Evolutionary conservation across 2,113 vertebrate genomes (phyloP).

Genomic region (Atherinomorus stipes): DNA sequence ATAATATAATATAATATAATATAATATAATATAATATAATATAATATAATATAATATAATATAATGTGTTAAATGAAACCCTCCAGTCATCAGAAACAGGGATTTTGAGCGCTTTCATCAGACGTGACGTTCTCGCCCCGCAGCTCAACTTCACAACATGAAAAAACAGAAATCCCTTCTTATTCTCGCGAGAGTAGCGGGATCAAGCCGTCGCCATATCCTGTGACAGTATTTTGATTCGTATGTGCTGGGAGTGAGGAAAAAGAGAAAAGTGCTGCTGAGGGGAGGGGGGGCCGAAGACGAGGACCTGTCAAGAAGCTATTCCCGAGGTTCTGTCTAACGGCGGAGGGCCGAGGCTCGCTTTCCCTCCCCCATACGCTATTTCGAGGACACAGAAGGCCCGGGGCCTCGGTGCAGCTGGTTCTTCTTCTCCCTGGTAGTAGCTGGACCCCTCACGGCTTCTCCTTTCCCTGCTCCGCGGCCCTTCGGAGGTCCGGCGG

Average conservation of each 20-base stretch:
- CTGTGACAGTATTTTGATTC: conserved; percentile 93
- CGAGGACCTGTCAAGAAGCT: conserved; percentile 79
- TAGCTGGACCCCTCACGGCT: conserved; percentile 67
- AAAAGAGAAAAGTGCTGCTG: conserved; percentile 78
- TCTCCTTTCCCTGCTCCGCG: conserved; percentile 73
- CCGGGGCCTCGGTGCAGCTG: conserved; percentile 76
- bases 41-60: too few species aligned
- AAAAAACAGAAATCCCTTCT: conserved; percentile 23
- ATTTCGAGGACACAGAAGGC: conserved; percentile 76
- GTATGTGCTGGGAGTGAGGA: conserved; percentile 84
- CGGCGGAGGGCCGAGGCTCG: conserved; percentile 60
- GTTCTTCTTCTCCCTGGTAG: conserved; percentile 62
- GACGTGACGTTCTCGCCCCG: conserved; percentile 31
- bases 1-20: too few species aligned
- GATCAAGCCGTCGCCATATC: conserved; percentile 90
- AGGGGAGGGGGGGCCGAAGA: conserved; percentile 74
- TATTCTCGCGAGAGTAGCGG: conserved; percentile 86
- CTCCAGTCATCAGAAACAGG: neutral
- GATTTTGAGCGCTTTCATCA: too few species aligned
- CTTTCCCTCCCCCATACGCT: conserved; percentile 62
- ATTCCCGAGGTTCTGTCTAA: conserved; percentile 67
- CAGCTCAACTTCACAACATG: conserved; percentile 41
- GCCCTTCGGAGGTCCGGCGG: conserved; percentile 82
- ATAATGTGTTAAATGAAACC: too few species aligned
- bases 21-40: too few species aligned